A percentile compares a stretch with the other conserved stretches of the same genome.
phyloP scores from a whole-genome alignment of 2,888 invertebrate genomes.

The Zygothrica quintamaculata region DNA sequence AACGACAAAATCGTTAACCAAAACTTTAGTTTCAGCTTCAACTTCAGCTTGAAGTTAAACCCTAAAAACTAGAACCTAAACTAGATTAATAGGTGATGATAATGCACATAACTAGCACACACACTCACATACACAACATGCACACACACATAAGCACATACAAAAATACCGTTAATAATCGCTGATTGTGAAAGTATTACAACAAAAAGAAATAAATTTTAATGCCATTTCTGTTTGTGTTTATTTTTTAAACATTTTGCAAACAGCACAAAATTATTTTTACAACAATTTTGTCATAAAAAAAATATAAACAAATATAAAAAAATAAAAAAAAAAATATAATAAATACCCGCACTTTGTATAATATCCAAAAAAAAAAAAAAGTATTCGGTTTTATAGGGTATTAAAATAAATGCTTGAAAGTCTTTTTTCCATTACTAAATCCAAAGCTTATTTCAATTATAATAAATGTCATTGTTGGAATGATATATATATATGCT shows the following conservation, averaged over 20 bases:
- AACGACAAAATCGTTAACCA: neutral
- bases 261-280: too few species aligned
- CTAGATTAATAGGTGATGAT: conserved; percentile 74
- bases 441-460: too few species aligned
- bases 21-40: conserved; percentile 39
- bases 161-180: conserved; percentile 22
- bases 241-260: too few species aligned
- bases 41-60: conserved; percentile 13
- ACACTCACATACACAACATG: neutral
- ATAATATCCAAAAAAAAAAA: too few species aligned
- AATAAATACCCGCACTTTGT: too few species aligned
- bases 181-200: neutral
- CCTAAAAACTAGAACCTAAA: conserved; percentile 57
- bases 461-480: neutral
- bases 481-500: neutral
- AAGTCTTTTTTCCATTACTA: too few species aligned
- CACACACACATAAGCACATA: conserved; percentile 16
- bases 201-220: neutral
- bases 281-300: too few species aligned
- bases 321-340: too few species aligned
- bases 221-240: too few species aligned
- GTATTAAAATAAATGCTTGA: too few species aligned
- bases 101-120: conserved; percentile 58
- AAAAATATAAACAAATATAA: too few species aligned
- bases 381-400: too few species aligned